Evolutionary conservation across 2,113 vertebrate genomes (phyloP), one percentile per base, ranked within the genome.

Genomic region (Ranitomeya imitator): DNA sequence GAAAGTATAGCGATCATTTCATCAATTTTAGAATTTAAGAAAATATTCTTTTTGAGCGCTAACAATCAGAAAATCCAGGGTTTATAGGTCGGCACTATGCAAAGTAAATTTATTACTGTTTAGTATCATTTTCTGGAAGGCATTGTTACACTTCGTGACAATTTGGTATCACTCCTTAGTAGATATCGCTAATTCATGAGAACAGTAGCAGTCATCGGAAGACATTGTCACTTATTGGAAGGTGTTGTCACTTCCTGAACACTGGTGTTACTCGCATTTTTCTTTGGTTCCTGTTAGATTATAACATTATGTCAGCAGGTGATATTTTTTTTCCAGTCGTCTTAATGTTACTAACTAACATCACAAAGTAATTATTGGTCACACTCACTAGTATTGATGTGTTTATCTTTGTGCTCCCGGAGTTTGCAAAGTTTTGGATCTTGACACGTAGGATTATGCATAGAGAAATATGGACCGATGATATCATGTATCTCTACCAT

Each of bases 201-300:
- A 54, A n/a, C 6, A 26, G 54, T 23, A 15, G 13, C 52, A 23
- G 12, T 80, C 23, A 61, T 37, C 61, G 55, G 79, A 31, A 31
- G 23, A 60, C 8, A 37, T 31, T 61, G 55, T 60, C n/a, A 31
- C 55, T 31, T 80, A 6, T 59, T 6, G 54, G 54, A 79, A 80
- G 79, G 54, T 80, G 54, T 80, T 80, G 55, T 81, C 79, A 80
- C 45, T 80, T 57, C 26, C n/a, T 80, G 15, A 31, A 80, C 59
- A 10, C 21, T 16, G 60, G 57, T 59, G 23, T 81, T 79, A 54
- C 11, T 79, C 77, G 55, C 76, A 78, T n/a, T 78, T 45, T 52
- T 7, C 18, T 31, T 52, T 55, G 45, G 45, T 55, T 19, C 76
- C 51, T 12, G 7, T n/a, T 76, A 76, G 69, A 37, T 15, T 54